Evolutionary conservation across 2,797 vertebrate genomes (phyloP).

Genomic region (Chelonia mydas): DNA sequence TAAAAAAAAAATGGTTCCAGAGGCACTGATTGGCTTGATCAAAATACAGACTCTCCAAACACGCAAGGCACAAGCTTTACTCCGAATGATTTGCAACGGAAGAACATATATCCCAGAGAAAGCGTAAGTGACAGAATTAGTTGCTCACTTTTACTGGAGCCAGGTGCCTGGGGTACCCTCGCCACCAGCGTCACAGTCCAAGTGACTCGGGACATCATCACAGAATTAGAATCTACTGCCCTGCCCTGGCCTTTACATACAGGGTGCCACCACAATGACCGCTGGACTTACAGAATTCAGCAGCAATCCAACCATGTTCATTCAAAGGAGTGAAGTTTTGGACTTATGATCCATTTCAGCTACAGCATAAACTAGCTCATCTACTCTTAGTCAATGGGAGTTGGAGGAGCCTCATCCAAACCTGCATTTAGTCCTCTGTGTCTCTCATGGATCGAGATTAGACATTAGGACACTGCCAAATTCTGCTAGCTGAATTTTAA

Average conservation of each 20-base stretch:
- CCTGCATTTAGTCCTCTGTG: neutral
- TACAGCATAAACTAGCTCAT: neutral
- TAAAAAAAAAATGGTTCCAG: neutral
- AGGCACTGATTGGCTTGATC: neutral
- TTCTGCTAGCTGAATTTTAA: neutral
- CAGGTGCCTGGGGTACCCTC: neutral
- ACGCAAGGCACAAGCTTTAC: neutral
- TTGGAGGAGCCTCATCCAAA: neutral
- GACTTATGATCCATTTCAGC: neutral
- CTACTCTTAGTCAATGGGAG: neutral
- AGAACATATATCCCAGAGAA: neutral
- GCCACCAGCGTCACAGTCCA: too few species aligned
- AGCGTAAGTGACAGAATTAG: neutral
- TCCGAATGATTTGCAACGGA: neutral
- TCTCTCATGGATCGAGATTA: neutral
- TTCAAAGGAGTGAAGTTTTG: neutral
- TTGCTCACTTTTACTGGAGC: neutral
- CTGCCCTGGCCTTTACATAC: neutral
- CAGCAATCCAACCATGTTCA: neutral
- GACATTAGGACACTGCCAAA: neutral
- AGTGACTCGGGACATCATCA: too few species aligned
- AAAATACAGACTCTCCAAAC: neutral
- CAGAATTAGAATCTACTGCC: neutral
- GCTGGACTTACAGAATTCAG: neutral
- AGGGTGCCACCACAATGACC: neutral